Percentiles rank a stretch among this genome's conserved stretches.
phyloP scores from a whole-genome alignment of 2,797 vertebrate species.

The Acipenser oxyrinchus region DNA sequence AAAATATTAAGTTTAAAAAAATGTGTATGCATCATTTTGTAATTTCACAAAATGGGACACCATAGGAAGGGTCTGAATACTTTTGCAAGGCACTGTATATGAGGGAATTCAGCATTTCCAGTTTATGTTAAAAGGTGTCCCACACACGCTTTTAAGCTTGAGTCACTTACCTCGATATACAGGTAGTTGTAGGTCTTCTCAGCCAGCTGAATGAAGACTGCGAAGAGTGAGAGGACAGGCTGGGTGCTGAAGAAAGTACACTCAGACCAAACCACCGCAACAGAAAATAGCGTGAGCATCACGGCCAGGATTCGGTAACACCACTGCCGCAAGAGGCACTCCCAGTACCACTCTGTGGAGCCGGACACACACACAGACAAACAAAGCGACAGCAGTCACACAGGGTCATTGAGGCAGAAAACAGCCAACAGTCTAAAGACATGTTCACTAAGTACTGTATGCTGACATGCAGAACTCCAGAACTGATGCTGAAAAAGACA shows the following conservation, averaged over 20 bases:
- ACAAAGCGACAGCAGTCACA: constrained; percentile 9
- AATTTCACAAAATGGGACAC: too few species aligned
- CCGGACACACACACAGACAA: constrained; percentile 1
- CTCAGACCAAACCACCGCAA: constrained; percentile 94
- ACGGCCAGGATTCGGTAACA: constrained; percentile 79
- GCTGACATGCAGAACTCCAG: too few species aligned
- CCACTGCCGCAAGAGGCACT: constrained; percentile 83
- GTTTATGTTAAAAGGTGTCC: too few species aligned
- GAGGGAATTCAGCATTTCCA: too few species aligned
- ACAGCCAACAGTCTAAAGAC: background rate
- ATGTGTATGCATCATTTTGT: too few species aligned
- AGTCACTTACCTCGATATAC: constrained; percentile 80
- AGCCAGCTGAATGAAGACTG: constrained; percentile 90
- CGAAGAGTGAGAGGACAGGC: constrained; percentile 88
- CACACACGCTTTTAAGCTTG: too few species aligned
- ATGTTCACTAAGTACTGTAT: too few species aligned
- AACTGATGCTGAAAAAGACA: too few species aligned
- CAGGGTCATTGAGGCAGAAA: constrained; percentile 8
- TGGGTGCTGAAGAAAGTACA: constrained; percentile 94
- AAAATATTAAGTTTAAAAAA: too few species aligned
- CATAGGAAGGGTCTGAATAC: too few species aligned
- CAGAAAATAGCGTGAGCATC: constrained; percentile 74
- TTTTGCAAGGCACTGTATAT: too few species aligned
- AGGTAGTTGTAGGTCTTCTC: constrained; percentile 91
- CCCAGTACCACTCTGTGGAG: constrained; percentile 89